Conservation (phyloP, 2,113 vertebrate species). For the Stigmatopora argus region DNA sequence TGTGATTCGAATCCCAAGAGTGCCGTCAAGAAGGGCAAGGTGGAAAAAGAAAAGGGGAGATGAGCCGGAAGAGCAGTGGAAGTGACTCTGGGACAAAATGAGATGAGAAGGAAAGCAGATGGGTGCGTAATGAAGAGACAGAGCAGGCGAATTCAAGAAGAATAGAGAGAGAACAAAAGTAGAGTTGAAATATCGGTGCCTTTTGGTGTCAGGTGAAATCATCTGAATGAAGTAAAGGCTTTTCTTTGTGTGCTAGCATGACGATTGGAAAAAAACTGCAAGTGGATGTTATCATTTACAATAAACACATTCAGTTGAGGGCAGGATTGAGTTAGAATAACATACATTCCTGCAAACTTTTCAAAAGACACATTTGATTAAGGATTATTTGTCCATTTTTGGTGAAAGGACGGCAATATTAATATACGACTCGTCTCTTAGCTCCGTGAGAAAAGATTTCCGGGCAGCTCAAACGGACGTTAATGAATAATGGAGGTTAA, state of each 20-base stretch:
- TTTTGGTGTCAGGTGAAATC: slow-evolving; percentile 7
- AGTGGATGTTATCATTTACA: no score
- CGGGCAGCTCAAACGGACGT: background rate
- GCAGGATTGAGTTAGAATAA: background rate
- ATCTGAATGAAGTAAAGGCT: background rate
- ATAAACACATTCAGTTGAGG: background rate
- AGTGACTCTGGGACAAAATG: slow-evolving; percentile 29
- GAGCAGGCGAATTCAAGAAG: slow-evolving; percentile 14
- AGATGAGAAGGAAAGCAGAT: slow-evolving; percentile 26
- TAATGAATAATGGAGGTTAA: slow-evolving; percentile 8
- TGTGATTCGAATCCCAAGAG: slow-evolving; percentile 49
- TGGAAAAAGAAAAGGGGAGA: slow-evolving; percentile 1
- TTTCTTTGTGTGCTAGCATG: background rate
- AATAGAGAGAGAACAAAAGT: slow-evolving; percentile 4
- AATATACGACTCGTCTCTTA: slow-evolving; percentile 21
- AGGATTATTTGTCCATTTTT: slow-evolving; percentile 4
- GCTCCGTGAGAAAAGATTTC: slow-evolving; percentile 15
- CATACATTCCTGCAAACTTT: background rate
- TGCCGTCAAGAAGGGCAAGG: slow-evolving; percentile 24
- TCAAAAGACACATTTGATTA: background rate
- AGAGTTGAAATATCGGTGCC: background rate
- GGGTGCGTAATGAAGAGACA: slow-evolving; percentile 8
- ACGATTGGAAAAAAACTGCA: background rate
- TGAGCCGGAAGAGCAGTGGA: slow-evolving; percentile 8
- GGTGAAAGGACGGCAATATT: slow-evolving; percentile 25